A percentile compares a stretch with the other conserved stretches of the same genome.
Evolutionary conservation across 1,140 invertebrate species (phyloP).

Genomic region (Limonius californicus): DNA sequence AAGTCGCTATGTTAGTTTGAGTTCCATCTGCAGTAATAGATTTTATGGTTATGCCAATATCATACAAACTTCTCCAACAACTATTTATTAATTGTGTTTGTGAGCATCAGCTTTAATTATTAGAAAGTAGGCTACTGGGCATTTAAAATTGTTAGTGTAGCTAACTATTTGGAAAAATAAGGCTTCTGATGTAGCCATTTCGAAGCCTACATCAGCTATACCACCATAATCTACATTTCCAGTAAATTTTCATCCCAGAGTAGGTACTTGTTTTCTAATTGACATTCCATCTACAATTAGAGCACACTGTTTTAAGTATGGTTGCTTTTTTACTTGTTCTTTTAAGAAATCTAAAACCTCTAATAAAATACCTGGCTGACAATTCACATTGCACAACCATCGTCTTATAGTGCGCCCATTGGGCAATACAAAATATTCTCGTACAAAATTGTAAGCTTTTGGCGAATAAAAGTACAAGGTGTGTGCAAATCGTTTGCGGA

Average conservation of each 20-base stretch:
- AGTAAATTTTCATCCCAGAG: constrained; percentile 29
- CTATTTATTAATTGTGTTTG: constrained; percentile 23
- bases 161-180: constrained; percentile 28
- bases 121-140: constrained; percentile 34
- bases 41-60: constrained; percentile 27
- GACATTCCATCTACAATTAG: constrained; percentile 34
- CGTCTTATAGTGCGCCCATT: constrained; percentile 21
- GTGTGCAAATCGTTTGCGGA: constrained; percentile 26
- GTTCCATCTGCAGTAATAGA: constrained; percentile 34
- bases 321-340: constrained; percentile 1
- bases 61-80: constrained; percentile 21
- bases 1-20: constrained; percentile 21
- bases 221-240: constrained; percentile 34
- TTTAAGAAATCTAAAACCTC: constrained; percentile 20
- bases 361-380: constrained; percentile 18
- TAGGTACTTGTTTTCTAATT: constrained; percentile 27
- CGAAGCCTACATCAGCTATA: constrained; percentile 23
- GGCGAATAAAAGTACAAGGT: constrained; percentile 31
- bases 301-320: constrained; percentile 24
- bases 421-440: constrained; percentile 26
- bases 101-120: constrained; percentile 27
- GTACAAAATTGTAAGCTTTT: constrained; percentile 29
- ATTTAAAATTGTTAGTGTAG: constrained; percentile 23
- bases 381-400: constrained; percentile 22
- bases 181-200: constrained; percentile 26